phyloP scores from a whole-genome alignment of 2,113 vertebrate species.

The Silurus meridionalis region DNA sequence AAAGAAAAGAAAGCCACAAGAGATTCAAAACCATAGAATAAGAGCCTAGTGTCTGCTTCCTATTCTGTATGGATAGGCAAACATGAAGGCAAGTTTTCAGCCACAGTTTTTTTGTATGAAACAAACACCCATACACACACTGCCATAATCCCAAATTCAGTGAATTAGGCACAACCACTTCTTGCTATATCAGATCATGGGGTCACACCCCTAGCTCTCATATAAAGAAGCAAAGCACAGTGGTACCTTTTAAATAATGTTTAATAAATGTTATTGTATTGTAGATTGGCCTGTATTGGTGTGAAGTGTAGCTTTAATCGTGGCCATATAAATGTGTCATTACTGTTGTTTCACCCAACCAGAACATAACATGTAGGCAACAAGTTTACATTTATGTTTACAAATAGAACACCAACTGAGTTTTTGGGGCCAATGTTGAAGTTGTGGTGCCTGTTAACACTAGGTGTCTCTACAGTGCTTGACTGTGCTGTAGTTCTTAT shows the following conservation, averaged over 20 bases:
- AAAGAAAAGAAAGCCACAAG: conserved; percentile 69
- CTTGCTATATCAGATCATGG: background rate
- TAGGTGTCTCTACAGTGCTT: conserved; percentile 70
- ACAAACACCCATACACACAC: background rate
- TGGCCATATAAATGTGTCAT: too few relatives aligned
- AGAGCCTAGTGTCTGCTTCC: conserved; percentile 70
- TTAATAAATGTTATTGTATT: conserved; percentile 29
- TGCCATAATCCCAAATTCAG: conserved; percentile 39
- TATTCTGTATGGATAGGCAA: conserved; percentile 73
- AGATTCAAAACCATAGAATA: conserved; percentile 77
- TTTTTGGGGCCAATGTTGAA: conserved; percentile 66
- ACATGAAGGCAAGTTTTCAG: conserved; percentile 66
- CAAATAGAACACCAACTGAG: background rate
- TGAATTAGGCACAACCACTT: background rate
- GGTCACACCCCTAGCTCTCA: conserved; percentile 32
- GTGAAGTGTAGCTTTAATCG: background rate
- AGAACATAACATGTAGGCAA: background rate
- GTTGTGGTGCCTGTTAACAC: conserved; percentile 71
- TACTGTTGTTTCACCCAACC: background rate
- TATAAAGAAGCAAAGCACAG: background rate
- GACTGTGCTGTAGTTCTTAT: conserved; percentile 51
- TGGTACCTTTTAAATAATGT: conserved; percentile 19
- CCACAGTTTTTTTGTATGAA: conserved; percentile 30
- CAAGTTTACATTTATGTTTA: background rate
- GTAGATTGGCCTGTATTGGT: background rate